phyloP scores from a whole-genome alignment of 2,797 vertebrate species.

The Notamacropus eugenii region DNA sequence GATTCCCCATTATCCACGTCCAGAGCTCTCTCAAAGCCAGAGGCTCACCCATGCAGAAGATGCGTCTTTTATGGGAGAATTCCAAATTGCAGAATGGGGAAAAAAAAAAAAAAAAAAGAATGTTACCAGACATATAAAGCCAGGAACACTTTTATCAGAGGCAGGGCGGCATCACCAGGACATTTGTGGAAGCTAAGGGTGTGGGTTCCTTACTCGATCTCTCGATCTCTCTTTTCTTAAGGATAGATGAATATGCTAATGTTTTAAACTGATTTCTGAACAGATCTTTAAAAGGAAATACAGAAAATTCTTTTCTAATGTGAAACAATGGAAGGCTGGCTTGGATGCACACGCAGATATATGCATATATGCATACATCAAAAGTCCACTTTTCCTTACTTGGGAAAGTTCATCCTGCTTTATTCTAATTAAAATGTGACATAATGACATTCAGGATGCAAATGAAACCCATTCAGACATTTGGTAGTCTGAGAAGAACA shows the following conservation, averaged over 20 bases:
- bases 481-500: constrained; percentile 26
- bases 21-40: constrained; percentile 54
- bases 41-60: constrained; percentile 12
- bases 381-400: constrained; percentile 55
- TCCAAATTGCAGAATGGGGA: constrained; percentile 2
- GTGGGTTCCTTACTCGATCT: neutral
- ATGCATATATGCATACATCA: constrained; percentile 5
- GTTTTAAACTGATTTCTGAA: constrained; percentile 31
- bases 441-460: constrained; percentile 2
- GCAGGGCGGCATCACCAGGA: constrained; percentile 52
- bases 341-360: constrained; percentile 28
- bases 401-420: constrained; percentile 48
- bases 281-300: constrained; percentile 49
- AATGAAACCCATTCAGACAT: neutral
- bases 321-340: constrained; percentile 12
- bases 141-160: constrained; percentile 58
- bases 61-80: constrained; percentile 17
- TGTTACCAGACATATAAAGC: constrained; percentile 53
- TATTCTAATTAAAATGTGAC: constrained; percentile 57
- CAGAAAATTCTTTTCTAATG: constrained; percentile 49
- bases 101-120: constrained; percentile 48
- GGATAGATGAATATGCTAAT: constrained; percentile 42
- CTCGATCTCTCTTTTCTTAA: neutral
- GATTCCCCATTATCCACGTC: constrained; percentile 48
- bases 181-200: constrained; percentile 47